Conservation (phyloP, 2,113 vertebrate species). For the Cebidichthys violaceus region DNA sequence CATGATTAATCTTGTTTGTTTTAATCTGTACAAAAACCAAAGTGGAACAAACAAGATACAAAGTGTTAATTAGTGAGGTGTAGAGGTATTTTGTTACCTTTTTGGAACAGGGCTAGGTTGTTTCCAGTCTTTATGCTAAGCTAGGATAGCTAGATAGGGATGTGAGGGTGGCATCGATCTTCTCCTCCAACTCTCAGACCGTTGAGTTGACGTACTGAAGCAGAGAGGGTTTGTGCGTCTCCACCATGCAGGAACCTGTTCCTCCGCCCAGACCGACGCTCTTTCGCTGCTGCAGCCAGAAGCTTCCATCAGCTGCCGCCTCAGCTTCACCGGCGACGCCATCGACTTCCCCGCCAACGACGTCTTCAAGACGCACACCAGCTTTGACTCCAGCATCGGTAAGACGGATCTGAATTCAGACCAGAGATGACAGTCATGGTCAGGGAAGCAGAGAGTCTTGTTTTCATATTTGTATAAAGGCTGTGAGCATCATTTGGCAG, state of each 20-base stretch:
- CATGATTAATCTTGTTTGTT: not conserved
- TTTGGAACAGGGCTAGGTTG: too few species aligned
- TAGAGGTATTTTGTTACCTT: not conserved
- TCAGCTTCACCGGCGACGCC: constrained; percentile 85
- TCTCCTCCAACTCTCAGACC: not conserved
- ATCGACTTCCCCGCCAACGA: constrained; percentile 87
- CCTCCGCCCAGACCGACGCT: constrained; percentile 83
- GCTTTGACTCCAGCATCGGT: constrained; percentile 89
- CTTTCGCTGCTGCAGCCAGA: constrained; percentile 87
- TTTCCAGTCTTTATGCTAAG: not conserved
- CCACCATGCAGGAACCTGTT: constrained; percentile 86
- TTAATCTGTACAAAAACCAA: too few species aligned
- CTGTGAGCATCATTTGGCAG: not conserved
- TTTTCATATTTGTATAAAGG: not conserved
- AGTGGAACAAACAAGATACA: not conserved
- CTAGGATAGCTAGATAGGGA: not conserved
- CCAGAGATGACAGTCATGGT: not conserved
- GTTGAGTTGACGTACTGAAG: not conserved
- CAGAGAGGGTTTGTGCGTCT: not conserved
- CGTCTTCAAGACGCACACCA: constrained; percentile 84
- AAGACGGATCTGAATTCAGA: constrained; percentile 11
- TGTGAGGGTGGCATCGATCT: not conserved
- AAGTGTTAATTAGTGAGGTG: not conserved
- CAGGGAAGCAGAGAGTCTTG: not conserved
- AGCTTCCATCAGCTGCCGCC: constrained; percentile 86